Conservation (phyloP, 2,888 invertebrate species). For the Habroteleia sp. region DNA sequence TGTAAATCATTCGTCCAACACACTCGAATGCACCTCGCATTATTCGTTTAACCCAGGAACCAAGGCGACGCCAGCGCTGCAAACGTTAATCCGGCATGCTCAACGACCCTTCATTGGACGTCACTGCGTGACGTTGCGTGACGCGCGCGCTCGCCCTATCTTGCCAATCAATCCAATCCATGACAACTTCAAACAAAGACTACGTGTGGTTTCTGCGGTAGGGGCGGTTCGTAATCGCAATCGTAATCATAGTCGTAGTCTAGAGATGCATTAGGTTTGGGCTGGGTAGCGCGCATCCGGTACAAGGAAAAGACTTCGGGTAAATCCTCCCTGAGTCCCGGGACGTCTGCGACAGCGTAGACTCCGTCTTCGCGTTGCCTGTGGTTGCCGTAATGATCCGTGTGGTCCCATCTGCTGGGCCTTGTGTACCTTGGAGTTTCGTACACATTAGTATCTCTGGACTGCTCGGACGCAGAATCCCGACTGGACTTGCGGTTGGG, state of each 20-base stretch:
- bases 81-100: conserved; percentile 12
- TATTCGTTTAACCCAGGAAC: conserved; percentile 3
- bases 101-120: conserved; percentile 20
- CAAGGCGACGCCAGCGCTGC: conserved; percentile 8
- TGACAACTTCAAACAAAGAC: conserved; percentile 74
- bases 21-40: conserved; percentile 1
- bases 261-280: conserved; percentile 65
- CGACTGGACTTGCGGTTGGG: conserved; percentile 64
- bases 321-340: conserved; percentile 74
- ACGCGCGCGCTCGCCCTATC: conserved; percentile 14
- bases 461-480: conserved; percentile 35
- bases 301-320: conserved; percentile 76
- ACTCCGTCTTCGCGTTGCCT: conserved; percentile 71
- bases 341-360: conserved; percentile 78
- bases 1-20: not conserved
- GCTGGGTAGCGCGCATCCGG: conserved; percentile 71
- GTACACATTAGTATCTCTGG: conserved; percentile 74
- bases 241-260: conserved; percentile 74
- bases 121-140: conserved; percentile 16
- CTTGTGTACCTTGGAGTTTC: conserved; percentile 74
- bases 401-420: conserved; percentile 60
- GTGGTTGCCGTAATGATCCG: conserved; percentile 43
- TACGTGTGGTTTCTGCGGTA: conserved; percentile 78
- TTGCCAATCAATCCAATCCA: conserved; percentile 20
- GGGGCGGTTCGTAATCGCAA: conserved; percentile 74